Evolutionary conservation across 1,140 invertebrate species (phyloP), one percentile per base, ranked within the genome.

Genomic region (Dufourea novaeangliae): DNA sequence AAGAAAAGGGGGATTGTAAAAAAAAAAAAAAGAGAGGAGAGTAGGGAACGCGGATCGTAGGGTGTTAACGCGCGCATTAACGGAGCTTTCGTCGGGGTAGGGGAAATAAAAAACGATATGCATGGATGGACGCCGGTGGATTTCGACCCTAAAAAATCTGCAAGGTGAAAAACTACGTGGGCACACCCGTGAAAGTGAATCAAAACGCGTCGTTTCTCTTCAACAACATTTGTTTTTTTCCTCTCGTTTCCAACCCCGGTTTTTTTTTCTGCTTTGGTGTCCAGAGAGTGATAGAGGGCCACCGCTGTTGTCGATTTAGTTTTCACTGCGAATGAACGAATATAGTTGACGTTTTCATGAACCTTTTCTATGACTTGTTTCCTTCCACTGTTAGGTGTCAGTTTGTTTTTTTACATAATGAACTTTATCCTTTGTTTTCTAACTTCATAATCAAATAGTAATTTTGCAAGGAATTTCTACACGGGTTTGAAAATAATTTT

Each of bases 31-130:
- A 62, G 44, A 22, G n/a, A 54, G 50, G 50, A 54, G 50, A 54
- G 17, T 41, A 32, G 37, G 22, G 32, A 39, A 29, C 39, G 39
- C 52, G 73, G 52, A 69, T 76, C 52, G 73, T 27, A 32, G 66
- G 73, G 73, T 69, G 73, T 69, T 69, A 76, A 76, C 73, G 73
- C 73, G 64, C 25, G 73, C 54, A 76, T 76, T 76, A 76, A 69
- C 73, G 66, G 66, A 68, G 63, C 73, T 76, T 67, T 76, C 73
- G 73, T 61, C 66, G 39, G 34, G n/a, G n/a, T n/a, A n/a, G n/a
- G 25, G 64, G 52, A 50, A 76, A 76, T 76, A 76, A 69, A 76
- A 76, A 76, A 76, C 54, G 39, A 76, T 76, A 76, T 68, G 66
- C 73, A 76, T 69, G 64, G 63, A 75, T 75, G 73, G 63, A 66